Base-by-base conservation (phyloP, 92 coral and sea anemone genomes). In the Diadumene lineata region DNA sequence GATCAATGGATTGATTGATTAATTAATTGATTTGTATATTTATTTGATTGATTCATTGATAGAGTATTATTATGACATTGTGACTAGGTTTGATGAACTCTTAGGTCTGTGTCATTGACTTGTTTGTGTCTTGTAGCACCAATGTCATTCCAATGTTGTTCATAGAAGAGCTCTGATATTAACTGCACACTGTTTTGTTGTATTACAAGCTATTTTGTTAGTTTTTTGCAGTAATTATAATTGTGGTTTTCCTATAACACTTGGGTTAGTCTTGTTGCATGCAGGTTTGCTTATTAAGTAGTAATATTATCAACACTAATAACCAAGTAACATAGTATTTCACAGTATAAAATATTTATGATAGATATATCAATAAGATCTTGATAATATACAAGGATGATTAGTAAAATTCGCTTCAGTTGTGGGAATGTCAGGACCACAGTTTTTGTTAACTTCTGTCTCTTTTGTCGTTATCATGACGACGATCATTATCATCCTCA, bases 301-400 rank as follows among this genome's bases (percentile, higher is more conserved):
- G 64, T 10, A 58, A 23, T 9, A 23, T 53, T 16, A 13, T 38
- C n/a, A n/a, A n/a, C n/a, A 38, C 58, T 2, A 53, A 23, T 53
- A 3, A 53, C 19, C 24, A 58, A 25, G 29, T 10, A 22, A 53
- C 60, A 58, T 22, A 58, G 64, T 25, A 58, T 58, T 4, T 26
- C 29, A 58, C 17, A 6, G 31, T 25, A 22, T 62, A 22, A 28
- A 2, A 31, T 62, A 62, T 62, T 62, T 62, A 62, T 28, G 68
- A 30, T 30, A 7, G n/a, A 62, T 62, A 62, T 62, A 15, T 62
- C 31, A 15, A 62, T 62, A 62, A 62, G 15, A 62, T 62, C 43
- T 58, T 58, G 17, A 58, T 58, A 58, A 58, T 58, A 58, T 10
- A 38, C 38, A 62, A 62, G 68, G 68, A 62, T 62, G 68, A 31